Evolutionary conservation across 2,797 vertebrate species (phyloP), one percentile per base, ranked within the genome.

Genomic region (Agapornis canus): DNA sequence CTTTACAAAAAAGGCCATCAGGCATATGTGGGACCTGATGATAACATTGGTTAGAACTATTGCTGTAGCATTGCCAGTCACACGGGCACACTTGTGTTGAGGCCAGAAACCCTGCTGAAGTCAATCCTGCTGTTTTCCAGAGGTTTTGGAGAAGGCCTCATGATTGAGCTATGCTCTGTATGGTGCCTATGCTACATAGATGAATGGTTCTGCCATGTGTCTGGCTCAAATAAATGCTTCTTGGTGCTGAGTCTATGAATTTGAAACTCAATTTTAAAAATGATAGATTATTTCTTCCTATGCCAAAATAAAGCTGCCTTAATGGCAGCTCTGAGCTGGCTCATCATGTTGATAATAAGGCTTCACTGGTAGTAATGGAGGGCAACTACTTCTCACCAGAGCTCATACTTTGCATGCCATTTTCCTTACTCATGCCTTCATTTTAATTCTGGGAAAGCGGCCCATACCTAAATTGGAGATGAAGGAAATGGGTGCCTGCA

Each of bases 401-500:
- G 25, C 59, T 79, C 80, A 79, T 57, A 73, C 14, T 59, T 59
- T 70, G 49, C 91, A 66, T 93, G 39, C 66, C 81, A 35, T 77
- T 83, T 91, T 64, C 47, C 63, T 96, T 95, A 91, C 63, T 87
- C 87, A 91, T 72, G 56, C 37, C 76, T 83, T 82, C 77, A 57
- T 91, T 97, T 91, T 81, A 45, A 47, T 82, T 90, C 80, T 92
- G 80, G 79, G 91, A 92, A 92, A 86, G 79, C 64, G 70, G 54
- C 82, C 82, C 40, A 11, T 86, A 31, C 37, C 63, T 79, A 96
- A 92, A 91, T 57, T 86, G 40, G 75, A 81, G 79, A 37, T 59
- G 65, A 91, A 91, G 82, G 54, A 91, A 96, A 91, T 86, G 80
- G 65, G 56, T 90, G 78, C 86, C 60, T 93, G 57, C 23, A 60